Evolutionary conservation across 2,113 vertebrate genomes (phyloP).

Genomic region (Trochalopteron elliotii): DNA sequence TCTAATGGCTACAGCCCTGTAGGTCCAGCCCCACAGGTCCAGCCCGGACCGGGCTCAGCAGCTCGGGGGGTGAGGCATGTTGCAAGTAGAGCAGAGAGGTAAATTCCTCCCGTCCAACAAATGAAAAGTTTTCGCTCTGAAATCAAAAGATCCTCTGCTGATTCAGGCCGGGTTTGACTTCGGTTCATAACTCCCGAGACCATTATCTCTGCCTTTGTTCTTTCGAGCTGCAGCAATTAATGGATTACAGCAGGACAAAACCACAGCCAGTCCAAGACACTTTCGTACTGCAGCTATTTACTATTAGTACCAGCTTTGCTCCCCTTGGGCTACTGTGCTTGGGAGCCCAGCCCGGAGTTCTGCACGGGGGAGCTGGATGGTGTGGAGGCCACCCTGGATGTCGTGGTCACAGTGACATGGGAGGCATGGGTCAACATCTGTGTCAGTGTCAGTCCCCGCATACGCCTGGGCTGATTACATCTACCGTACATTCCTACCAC

Average conservation of each 20-base stretch:
- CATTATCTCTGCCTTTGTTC: conserved; percentile 18
- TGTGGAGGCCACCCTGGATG: not conserved
- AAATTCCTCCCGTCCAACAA: not conserved
- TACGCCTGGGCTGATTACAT: accelerated
- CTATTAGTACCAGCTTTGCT: not conserved
- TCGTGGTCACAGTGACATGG: accelerated
- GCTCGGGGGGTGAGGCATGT: not conserved
- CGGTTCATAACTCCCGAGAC: not conserved
- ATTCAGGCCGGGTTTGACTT: not conserved
- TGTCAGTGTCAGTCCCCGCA: accelerated
- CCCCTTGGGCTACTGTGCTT: not conserved
- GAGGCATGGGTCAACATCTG: not conserved
- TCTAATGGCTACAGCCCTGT: not conserved
- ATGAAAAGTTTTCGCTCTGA: not conserved
- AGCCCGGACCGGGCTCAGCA: not conserved
- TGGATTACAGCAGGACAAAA: not conserved
- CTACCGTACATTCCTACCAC: accelerated
- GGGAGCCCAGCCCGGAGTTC: not conserved
- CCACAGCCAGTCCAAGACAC: not conserved
- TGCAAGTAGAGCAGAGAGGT: not conserved
- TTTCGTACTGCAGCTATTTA: not conserved
- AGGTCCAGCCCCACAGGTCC: not conserved
- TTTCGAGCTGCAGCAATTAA: not conserved
- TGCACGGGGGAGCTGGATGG: not conserved
- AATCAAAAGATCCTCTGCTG: not conserved